Conservation (phyloP, 2,888 invertebrate species). For the Acrobasis repandana region DNA sequence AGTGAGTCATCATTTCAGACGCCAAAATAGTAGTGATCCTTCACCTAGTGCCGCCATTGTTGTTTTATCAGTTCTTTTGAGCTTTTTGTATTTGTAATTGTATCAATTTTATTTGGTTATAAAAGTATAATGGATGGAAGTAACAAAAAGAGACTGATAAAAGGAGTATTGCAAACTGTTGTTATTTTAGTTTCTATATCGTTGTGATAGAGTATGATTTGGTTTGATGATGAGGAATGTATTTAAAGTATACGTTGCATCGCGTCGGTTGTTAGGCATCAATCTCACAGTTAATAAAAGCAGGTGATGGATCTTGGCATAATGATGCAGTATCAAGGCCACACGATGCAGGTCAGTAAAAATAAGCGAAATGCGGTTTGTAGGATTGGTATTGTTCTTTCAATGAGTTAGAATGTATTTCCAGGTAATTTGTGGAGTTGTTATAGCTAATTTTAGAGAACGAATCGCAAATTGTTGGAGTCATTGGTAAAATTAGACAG, state of each 20-base stretch:
- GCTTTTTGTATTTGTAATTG: conserved; percentile 26
- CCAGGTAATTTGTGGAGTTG: conserved; percentile 33
- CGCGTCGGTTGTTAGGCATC: conserved; percentile 46
- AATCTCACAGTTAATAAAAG: conserved; percentile 43
- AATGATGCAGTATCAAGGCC: conserved; percentile 72
- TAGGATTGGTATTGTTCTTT: conserved; percentile 47
- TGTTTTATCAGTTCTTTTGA: conserved; percentile 17
- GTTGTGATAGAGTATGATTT: conserved; percentile 35
- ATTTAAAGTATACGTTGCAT: conserved; percentile 38
- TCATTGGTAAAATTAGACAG: conserved; percentile 5
- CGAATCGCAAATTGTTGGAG: conserved; percentile 36
- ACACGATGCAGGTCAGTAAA: conserved; percentile 54
- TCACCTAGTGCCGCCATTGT: conserved; percentile 25
- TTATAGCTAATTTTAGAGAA: conserved; percentile 41
- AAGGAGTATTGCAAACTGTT: not conserved
- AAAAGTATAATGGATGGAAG: conserved; percentile 26
- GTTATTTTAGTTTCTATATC: conserved; percentile 26
- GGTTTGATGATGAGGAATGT: conserved; percentile 24
- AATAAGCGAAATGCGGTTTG: conserved; percentile 56
- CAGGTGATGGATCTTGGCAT: conserved; percentile 58
- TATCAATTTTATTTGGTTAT: conserved; percentile 44
- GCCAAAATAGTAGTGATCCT: conserved; percentile 49
- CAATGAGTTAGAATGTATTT: conserved; percentile 40
- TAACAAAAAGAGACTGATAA: conserved; percentile 28
- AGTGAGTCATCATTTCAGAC: conserved; percentile 59